Base-by-base conservation (phyloP, 2,797 vertebrate genomes). In the Pangasius mekongensis region DNA sequence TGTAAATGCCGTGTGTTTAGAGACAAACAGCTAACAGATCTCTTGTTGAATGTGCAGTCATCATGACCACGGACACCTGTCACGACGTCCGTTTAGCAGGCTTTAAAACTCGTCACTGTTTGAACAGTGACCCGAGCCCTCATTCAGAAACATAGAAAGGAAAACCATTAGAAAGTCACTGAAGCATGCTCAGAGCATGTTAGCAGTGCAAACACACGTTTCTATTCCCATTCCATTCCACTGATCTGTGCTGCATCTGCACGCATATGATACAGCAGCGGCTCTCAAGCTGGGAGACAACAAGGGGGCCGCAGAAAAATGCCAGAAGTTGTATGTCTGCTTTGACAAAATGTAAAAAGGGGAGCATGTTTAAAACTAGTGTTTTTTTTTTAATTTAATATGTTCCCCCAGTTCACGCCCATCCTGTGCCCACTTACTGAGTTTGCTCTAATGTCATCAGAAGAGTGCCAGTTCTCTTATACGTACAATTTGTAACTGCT, bases 151-250 rank as follows among this genome's bases (percentile, higher is more conserved):
- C 14, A 77, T 0, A 54, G 20, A 66, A 87, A 10, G 14, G 22
- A 20, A 49, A 76, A 66, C 16, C 16, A 80, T 80, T 49, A 81
- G 36, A 22, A 80, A 27, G 24, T 39, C n/a, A 71, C 7, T 52
- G 18, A 76, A 78, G 22, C 11, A 18, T 56, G 56, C 22, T 76
- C 3, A 76, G 30, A 76, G 11, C 18, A 58, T 88, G 24, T 88
- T 86, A 20, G 27, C 67, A 30, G 43, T 86, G 56, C 74, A 89
- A 89, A 82, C 87, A 86, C 8, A 64, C 49, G 18, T 60, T 54
- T 13, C n/a, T 74, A 1, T 66, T 76, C 18, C 36, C 36, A 36
- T 36, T 36, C 10, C 60, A 3, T 58, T 83, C 22, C 10, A 49
- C 20, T 78, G 30, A 84, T 81, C 27, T 24, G 22, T 73, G n/a